phyloP scores from a whole-genome alignment of 2,888 invertebrate genomes.

The Chrysopilus asiliformis region DNA sequence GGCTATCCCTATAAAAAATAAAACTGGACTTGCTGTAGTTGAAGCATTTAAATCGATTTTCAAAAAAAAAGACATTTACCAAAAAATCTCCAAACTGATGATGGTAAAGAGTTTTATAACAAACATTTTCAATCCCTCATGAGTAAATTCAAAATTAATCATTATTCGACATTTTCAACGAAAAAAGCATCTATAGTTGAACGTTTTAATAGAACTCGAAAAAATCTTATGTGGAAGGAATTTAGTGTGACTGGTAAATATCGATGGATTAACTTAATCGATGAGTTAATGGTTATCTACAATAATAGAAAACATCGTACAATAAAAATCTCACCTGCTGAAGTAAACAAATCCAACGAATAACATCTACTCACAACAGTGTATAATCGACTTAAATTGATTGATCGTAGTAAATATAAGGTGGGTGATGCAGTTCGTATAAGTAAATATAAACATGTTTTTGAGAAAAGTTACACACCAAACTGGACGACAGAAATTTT shows the following conservation, averaged over 20 bases:
- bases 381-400: slow-evolving; percentile 1
- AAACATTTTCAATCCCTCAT: slow-evolving; percentile 16
- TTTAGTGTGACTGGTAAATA: background rate
- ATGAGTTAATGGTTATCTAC: slow-evolving; percentile 14
- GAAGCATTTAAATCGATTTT: too few relatives aligned
- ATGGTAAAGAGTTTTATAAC: slow-evolving; percentile 21
- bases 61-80: background rate
- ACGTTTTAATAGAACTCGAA: background rate
- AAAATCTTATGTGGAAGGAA: background rate
- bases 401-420: slow-evolving; percentile 17
- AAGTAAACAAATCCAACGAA: too few relatives aligned
- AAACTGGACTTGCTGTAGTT: too few relatives aligned
- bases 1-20: too few relatives aligned
- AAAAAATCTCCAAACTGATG: slow-evolving; percentile 10
- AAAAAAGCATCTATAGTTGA: slow-evolving; percentile 8
- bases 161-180: too few relatives aligned
- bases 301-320: slow-evolving; percentile 18
- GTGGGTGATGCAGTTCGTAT: slow-evolving; percentile 19
- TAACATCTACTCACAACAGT: background rate
- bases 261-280: slow-evolving; percentile 12
- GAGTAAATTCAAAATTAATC: too few relatives aligned
- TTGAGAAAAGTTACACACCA: slow-evolving; percentile 21
- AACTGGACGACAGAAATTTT: slow-evolving; percentile 25
- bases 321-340: too few relatives aligned
- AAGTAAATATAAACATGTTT: slow-evolving; percentile 15